These are phyloP conservation scores for Sebastes umbrosus DNA, from an alignment of 2,797 vertebrate genomes.

Conservation along the genomic window DNA sequence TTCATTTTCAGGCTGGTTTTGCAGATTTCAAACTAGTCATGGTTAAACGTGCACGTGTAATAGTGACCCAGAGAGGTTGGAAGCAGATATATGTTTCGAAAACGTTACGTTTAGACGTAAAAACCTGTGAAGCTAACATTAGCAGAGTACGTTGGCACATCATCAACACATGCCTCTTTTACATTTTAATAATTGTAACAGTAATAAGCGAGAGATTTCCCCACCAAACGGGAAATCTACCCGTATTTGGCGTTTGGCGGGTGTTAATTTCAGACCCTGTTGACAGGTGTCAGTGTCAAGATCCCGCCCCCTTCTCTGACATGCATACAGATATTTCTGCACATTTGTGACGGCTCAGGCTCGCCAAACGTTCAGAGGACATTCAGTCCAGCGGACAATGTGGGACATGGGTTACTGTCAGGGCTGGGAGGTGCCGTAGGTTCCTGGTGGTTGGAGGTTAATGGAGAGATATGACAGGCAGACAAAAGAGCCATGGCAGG, in stretches of 20 bases:
- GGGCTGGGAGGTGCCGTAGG: neutral
- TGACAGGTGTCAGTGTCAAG: conserved; percentile 72
- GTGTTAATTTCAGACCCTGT: neutral
- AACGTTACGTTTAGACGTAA: too few species aligned
- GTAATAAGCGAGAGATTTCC: neutral
- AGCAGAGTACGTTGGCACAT: too few species aligned
- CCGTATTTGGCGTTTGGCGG: neutral
- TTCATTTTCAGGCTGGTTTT: too few species aligned
- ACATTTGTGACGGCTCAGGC: conserved; percentile 23
- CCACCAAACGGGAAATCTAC: neutral
- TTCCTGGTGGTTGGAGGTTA: conserved; percentile 50
- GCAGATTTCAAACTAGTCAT: too few species aligned
- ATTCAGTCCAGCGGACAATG: neutral
- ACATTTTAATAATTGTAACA: too few species aligned
- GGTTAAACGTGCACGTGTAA: too few species aligned
- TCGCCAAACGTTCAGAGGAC: neutral
- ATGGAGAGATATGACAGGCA: conserved; percentile 61
- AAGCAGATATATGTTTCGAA: too few species aligned
- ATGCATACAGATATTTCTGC: conserved; percentile 39
- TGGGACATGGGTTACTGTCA: conserved; percentile 20
- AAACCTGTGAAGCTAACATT: too few species aligned
- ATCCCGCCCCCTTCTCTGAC: conserved; percentile 18
- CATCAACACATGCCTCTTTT: too few species aligned
- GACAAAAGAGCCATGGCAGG: conserved; percentile 54
- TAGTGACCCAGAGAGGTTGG: too few species aligned